phyloP scores from a whole-genome alignment of 2,888 invertebrate species.

The Tethea ocularis region DNA sequence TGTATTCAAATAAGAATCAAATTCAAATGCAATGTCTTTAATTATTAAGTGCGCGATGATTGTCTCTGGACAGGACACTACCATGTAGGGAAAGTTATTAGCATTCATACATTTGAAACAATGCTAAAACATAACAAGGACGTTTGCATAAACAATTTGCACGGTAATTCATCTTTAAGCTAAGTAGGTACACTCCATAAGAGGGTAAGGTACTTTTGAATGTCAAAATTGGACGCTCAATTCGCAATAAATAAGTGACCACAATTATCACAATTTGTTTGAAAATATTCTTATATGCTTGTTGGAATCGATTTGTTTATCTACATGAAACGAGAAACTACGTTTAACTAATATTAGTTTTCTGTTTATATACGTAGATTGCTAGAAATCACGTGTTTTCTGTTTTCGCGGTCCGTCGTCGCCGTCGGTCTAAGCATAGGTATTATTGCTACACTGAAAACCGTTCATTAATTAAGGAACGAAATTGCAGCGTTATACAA shows the following conservation, averaged over 20 bases:
- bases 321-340: background rate
- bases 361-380: background rate
- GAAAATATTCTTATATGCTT: background rate
- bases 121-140: conserved; percentile 55
- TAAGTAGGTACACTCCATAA: conserved; percentile 17
- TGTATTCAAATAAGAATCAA: conserved; percentile 31
- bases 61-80: conserved; percentile 13
- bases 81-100: conserved; percentile 43
- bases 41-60: background rate
- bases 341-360: background rate
- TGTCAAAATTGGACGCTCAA: conserved; percentile 10
- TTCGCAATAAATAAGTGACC: background rate
- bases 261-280: background rate
- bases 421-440: background rate
- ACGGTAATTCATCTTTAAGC: conserved; percentile 37
- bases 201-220: conserved; percentile 17
- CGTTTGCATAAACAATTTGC: conserved; percentile 46
- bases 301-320: background rate
- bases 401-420: background rate
- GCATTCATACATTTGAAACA: conserved; percentile 43
- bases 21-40: conserved; percentile 17
- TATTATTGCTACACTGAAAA: background rate
- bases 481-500: background rate
- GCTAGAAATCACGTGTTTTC: background rate
- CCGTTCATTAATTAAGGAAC: background rate